Percentiles rank a stretch among this genome's conserved stretches.
Conservation (phyloP, 2,888 invertebrate species). For the Philaethria dido region DNA sequence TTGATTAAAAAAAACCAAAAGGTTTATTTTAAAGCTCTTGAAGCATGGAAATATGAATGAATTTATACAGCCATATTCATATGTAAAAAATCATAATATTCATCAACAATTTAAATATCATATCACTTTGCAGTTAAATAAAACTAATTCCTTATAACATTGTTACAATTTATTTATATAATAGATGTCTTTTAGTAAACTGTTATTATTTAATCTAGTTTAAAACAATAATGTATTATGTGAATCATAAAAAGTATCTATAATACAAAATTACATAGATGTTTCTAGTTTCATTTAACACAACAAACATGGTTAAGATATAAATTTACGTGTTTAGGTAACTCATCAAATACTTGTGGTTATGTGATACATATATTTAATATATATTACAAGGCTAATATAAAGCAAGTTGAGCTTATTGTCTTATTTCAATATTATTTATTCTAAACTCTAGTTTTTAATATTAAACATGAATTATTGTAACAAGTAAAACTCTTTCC, state of each 20-base stretch:
- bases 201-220: constrained; percentile 62
- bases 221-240: constrained; percentile 78
- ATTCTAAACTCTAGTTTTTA: too few species aligned
- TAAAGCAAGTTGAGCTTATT: not conserved
- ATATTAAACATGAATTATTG: too few species aligned
- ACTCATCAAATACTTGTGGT: not conserved
- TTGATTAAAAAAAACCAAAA: not conserved
- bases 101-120: constrained; percentile 69
- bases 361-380: not conserved
- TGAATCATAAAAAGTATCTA: constrained; percentile 82
- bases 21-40: not conserved
- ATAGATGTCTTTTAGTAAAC: constrained; percentile 52
- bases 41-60: constrained; percentile 23
- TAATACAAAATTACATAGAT: constrained; percentile 83
- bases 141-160: constrained; percentile 67
- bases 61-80: constrained; percentile 36
- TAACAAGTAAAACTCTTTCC: not conserved
- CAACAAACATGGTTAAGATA: not conserved
- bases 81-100: constrained; percentile 47
- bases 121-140: constrained; percentile 85
- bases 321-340: not conserved
- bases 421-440: not conserved
- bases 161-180: constrained; percentile 64
- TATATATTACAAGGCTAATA: too few species aligned
- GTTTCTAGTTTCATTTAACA: constrained; percentile 56